A percentile compares a stretch with the other conserved stretches of the same genome.
These are phyloP conservation scores for Agrenia bidenticulata DNA, from an alignment of 2,888 invertebrate genomes.

Conservation along the genomic window DNA sequence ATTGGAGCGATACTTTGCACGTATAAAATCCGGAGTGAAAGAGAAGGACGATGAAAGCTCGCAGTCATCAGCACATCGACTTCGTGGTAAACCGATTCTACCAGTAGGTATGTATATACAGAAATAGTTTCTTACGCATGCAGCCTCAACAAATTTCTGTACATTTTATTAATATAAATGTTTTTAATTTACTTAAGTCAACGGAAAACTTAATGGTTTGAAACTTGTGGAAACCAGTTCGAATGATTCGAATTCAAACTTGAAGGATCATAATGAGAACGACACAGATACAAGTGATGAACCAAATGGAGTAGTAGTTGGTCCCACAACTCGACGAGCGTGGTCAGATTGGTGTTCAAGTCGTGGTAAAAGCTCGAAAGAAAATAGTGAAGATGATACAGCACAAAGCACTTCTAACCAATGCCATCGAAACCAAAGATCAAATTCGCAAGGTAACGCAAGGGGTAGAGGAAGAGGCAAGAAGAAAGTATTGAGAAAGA, in stretches of 20 bases:
- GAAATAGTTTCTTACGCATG: no score
- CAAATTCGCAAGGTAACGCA: conserved; percentile 36
- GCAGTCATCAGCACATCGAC: conserved; percentile 27
- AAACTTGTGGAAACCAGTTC: conserved; percentile 48
- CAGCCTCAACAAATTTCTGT: background rate
- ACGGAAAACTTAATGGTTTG: conserved; percentile 48
- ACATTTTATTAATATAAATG: background rate
- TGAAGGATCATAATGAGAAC: conserved; percentile 55
- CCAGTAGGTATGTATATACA: conserved; percentile 37
- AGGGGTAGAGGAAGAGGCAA: conserved; percentile 55
- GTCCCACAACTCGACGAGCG: conserved; percentile 71
- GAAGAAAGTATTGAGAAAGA: conserved; percentile 59
- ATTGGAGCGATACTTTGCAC: conserved; percentile 54
- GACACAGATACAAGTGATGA: conserved; percentile 55
- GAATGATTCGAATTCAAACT: conserved; percentile 55
- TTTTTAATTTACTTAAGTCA: conserved; percentile 27
- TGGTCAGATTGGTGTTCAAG: conserved; percentile 65
- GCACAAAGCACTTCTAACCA: conserved; percentile 23
- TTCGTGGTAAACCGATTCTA: conserved; percentile 30
- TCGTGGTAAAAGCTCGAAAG: conserved; percentile 61
- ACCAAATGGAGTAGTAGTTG: conserved; percentile 57
- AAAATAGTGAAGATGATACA: conserved; percentile 52
- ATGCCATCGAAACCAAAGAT: conserved; percentile 53
- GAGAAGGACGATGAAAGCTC: conserved; percentile 33
- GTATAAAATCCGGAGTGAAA: conserved; percentile 37